phyloP scores from a whole-genome alignment of 1,140 invertebrate species.

The Drosophila orena region DNA sequence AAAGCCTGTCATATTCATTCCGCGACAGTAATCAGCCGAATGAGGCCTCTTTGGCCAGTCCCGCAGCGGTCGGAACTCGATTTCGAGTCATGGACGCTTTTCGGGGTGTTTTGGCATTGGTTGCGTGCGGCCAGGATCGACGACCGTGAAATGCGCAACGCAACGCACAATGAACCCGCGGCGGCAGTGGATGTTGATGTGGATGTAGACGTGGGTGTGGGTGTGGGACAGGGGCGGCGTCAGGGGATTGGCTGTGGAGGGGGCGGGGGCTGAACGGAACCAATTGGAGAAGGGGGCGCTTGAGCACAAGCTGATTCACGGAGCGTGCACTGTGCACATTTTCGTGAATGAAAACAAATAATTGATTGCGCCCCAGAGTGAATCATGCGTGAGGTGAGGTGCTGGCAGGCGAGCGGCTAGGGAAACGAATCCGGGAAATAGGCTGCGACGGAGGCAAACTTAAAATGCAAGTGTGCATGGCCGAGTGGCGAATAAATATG shows the following conservation, averaged over 20 bases:
- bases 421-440: constrained; percentile 49
- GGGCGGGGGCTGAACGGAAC: background rate
- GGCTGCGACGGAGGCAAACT: constrained; percentile 53
- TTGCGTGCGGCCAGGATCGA: constrained; percentile 80
- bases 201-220: constrained; percentile 12
- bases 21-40: constrained; percentile 6
- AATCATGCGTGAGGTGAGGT: constrained; percentile 68
- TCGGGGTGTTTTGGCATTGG: constrained; percentile 51
- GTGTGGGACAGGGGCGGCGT: constrained; percentile 1
- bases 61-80: constrained; percentile 14
- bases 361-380: constrained; percentile 72
- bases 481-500: constrained; percentile 66
- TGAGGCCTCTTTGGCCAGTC: constrained; percentile 15
- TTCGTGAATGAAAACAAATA: constrained; percentile 77
- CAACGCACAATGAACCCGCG: constrained; percentile 78
- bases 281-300: constrained; percentile 3
- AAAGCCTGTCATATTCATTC: background rate
- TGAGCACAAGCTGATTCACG: constrained; percentile 44
- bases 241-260: background rate
- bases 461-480: constrained; percentile 58
- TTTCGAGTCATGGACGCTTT: constrained; percentile 22
- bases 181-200: background rate
- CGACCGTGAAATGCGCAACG: constrained; percentile 76
- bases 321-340: constrained; percentile 65
- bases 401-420: background rate